Base-by-base conservation (phyloP, 2,888 invertebrate species). In the Lepidonotus clava region DNA sequence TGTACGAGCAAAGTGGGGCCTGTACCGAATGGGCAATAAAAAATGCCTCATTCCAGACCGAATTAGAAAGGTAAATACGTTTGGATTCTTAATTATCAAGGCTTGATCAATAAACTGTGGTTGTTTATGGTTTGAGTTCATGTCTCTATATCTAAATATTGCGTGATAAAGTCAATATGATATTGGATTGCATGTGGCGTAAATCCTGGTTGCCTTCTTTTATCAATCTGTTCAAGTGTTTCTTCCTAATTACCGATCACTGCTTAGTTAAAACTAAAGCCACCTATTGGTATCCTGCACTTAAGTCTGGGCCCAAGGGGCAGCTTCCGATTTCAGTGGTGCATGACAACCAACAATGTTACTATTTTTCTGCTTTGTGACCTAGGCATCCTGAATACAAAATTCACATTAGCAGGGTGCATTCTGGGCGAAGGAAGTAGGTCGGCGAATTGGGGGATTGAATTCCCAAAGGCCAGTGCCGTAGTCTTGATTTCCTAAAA, bases 61-160 rank as follows among this genome's bases (percentile, higher is more conserved):
- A 56, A 24, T 11, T 56, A 5, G 56, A 56, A 5, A n/a, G 24
- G n/a, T 18, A n/a, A 56, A 56, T 56, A 56, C 56, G 5, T 56
- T 56, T 24, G 5, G 11, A 24, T 18, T 34, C 36, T 71, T 71
- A 71, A 71, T 71, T 71, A 36, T n/a, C 38, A 11, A 14, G 14
- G 1, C 71, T 36, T 71, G 71, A 36, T 71, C 71, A 71, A 4
- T 38, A 8, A 21, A 38, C 14, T 18, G 36, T 14, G 36, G 38
- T 36, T 71, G 38, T 71, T 71, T 71, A 71, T 71, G 71, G 18
- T 36, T 5, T 24, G 36, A 6, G 24, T 11, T 38, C 38, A 34
- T 34, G 71, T 71, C 71, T 71, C 71, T 18, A 36, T 71, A 71
- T 71, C 71, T 71, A n/a, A 36, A 71, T 71, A 71, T 71, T 36